These are phyloP conservation scores for Eretmochelys imbricata DNA, from an alignment of 2,113 vertebrate species.

Conservation along the genomic window DNA sequence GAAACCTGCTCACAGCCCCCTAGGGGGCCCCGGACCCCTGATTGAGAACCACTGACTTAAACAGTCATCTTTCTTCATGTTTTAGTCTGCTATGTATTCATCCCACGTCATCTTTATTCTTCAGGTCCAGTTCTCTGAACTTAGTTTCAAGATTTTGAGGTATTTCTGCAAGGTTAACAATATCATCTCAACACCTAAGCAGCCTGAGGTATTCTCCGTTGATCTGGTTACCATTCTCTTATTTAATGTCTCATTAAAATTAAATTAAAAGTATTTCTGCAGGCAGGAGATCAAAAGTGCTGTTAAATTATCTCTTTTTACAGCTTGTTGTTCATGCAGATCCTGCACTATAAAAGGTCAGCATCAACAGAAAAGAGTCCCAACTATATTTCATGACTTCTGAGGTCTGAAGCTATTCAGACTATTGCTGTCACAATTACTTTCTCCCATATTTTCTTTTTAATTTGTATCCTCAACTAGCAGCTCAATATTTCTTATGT, in stretches of 20 bases:
- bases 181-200: background rate
- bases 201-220: background rate
- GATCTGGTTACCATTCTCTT: background rate
- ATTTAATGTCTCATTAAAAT: background rate
- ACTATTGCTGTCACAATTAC: background rate
- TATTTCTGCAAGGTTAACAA: background rate
- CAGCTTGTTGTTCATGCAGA: background rate
- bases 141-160: background rate
- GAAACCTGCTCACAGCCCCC: too few species aligned
- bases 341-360: background rate
- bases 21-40: too few species aligned
- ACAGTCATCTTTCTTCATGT: rapidly evolving
- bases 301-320: background rate
- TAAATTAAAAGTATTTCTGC: background rate
- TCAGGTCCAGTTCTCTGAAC: rapidly evolving
- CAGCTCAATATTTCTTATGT: background rate
- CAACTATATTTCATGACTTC: background rate
- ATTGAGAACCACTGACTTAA: background rate
- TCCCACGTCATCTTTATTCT: background rate
- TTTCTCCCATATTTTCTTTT: background rate
- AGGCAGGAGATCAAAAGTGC: background rate
- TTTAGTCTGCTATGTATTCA: rapidly evolving
- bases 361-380: background rate
- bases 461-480: background rate
- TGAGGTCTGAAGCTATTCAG: background rate